Evolutionary conservation across 2,113 vertebrate genomes (phyloP), one percentile per base, ranked within the genome.

Genomic region (Machaerirhynchus nigripectus): DNA sequence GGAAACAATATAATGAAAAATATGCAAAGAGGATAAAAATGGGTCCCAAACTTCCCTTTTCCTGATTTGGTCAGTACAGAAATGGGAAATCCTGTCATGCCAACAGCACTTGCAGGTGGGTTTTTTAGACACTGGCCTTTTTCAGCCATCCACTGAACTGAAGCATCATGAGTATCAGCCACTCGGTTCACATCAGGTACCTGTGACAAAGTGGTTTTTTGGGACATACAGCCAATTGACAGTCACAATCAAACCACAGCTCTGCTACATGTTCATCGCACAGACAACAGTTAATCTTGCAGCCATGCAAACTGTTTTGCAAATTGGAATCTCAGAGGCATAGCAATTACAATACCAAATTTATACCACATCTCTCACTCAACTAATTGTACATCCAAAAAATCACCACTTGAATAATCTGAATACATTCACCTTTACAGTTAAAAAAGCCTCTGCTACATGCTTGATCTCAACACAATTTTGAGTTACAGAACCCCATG

Each of bases 371-470:
- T 94, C 85, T 92, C 92, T 80, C 95, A 93, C 78, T 94, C 85
- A 92, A 77, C 93, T 97, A 96, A 96, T 96, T 96, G 95, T 93
- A 95, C 92, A 96, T 93, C 87, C 90, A 94, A 94, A 95, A 97
- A 94, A 94, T 92, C 94, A 93, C 95, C 96, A 93, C 95, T 96
- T 94, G 95, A 96, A 92, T 95, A 94, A 96, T 89, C 90, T 97
- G 85, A 96, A 94, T 96, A 95, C 92, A 93, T 94, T 97, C 92
- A 95, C 88, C 92, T 96, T 96, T 95, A 71, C 76, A 77, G 92
- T 82, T 89, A 49, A 84, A 91, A 94, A 96, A 82, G 15, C 15
- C 1, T 28, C 42, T 1, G 20, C 75, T 95, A 88, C 92, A 83
- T 80, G 78, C 94, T 87, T 93, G 93, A 95, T 93, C 90, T 94